These are phyloP conservation scores for Ernsta delagoae DNA, from an alignment of 2,888 invertebrate genomes.

Conservation along the genomic window DNA sequence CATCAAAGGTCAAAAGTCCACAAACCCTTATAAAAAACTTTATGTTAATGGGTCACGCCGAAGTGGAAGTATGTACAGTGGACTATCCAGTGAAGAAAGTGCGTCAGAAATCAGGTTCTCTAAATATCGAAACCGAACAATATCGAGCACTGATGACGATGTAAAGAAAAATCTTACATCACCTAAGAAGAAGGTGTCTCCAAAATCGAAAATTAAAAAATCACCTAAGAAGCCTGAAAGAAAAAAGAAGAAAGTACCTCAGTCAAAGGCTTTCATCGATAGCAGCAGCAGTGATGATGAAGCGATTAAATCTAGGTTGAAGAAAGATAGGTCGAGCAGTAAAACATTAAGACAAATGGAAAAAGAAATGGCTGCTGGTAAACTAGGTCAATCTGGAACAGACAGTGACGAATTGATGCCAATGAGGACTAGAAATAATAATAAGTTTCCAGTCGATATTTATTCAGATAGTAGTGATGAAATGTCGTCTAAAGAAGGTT, in stretches of 20 bases:
- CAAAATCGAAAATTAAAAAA: conserved; percentile 71
- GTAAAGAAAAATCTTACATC: conserved; percentile 68
- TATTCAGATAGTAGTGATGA: conserved; percentile 91
- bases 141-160: conserved; percentile 86
- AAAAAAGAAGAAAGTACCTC: conserved; percentile 79
- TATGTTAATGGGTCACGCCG: conserved; percentile 91
- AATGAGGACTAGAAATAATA: conserved; percentile 82
- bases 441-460: conserved; percentile 88
- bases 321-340: conserved; percentile 82
- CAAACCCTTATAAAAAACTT: conserved; percentile 90
- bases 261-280: conserved; percentile 79
- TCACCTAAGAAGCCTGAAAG: conserved; percentile 75
- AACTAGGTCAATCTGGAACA: conserved; percentile 84
- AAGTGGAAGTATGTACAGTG: conserved; percentile 87
- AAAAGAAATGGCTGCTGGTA: conserved; percentile 87
- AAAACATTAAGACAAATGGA: conserved; percentile 89
- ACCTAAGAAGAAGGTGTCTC: conserved; percentile 79
- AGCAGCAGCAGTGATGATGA: conserved; percentile 88
- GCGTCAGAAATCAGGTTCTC: conserved; percentile 64
- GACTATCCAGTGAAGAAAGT: conserved; percentile 82
- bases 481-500: conserved; percentile 61
- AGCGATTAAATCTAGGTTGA: conserved; percentile 61
- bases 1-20: conserved; percentile 76
- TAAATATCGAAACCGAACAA: conserved; percentile 66
- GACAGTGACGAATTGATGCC: conserved; percentile 93